These are phyloP conservation scores for Parazoanthus darwini DNA, from an alignment of 92 coral and sea anemone species.

Conservation along the genomic window DNA sequence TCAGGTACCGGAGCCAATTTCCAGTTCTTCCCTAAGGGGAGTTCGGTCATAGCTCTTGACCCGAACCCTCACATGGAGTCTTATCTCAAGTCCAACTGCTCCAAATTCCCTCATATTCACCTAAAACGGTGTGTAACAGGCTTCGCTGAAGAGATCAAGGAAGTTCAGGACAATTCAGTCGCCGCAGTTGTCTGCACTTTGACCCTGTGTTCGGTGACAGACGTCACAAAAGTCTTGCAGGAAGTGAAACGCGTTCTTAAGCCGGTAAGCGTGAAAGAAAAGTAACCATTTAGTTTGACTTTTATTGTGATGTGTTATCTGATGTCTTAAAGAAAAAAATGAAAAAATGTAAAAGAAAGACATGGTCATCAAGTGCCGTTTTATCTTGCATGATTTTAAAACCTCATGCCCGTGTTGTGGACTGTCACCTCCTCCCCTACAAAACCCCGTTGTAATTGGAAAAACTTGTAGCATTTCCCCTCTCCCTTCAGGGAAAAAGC, in stretches of 20 bases:
- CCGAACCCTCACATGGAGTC: constrained; percentile 87
- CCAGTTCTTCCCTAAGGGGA: constrained; percentile 75
- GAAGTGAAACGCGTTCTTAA: constrained; percentile 38
- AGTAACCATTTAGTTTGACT: neutral
- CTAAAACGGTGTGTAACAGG: constrained; percentile 68
- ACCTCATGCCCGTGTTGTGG: too few relatives aligned
- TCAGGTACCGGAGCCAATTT: constrained; percentile 97
- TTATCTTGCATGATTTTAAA: too few relatives aligned
- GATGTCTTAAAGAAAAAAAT: too few relatives aligned
- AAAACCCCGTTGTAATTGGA: too few relatives aligned
- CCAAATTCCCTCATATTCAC: constrained; percentile 56
- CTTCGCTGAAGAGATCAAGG: constrained; percentile 83
- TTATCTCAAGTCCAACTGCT: constrained; percentile 68
- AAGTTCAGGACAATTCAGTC: constrained; percentile 72
- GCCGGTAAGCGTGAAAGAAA: constrained; percentile 25
- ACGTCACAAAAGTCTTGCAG: constrained; percentile 55
- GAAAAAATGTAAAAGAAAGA: too few relatives aligned
- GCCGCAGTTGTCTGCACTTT: constrained; percentile 92
- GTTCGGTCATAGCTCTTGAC: constrained; percentile 83
- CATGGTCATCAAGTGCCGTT: too few relatives aligned
- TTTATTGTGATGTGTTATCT: too few relatives aligned
- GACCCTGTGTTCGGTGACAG: constrained; percentile 87
- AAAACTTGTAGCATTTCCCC: too few relatives aligned
- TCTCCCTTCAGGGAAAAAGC: too few relatives aligned
- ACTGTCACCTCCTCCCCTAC: too few relatives aligned